Conservation (phyloP, 2,888 invertebrate species). For the Litoditis marina region DNA sequence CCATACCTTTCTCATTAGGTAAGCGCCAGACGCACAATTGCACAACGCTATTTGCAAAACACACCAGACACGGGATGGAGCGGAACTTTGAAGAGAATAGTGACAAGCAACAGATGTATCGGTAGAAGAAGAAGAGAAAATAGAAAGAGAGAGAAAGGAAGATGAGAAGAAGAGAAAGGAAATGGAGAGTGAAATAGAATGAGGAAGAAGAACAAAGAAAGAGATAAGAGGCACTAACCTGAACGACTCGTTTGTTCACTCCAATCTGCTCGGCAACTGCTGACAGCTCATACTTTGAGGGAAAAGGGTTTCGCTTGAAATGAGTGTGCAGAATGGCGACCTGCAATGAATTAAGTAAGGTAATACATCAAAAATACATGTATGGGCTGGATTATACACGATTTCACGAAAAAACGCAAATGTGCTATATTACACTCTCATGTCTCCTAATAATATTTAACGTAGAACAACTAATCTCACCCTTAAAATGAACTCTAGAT, state of each 20-base stretch:
- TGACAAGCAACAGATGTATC: no score
- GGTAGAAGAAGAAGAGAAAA: no score
- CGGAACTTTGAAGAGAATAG: no score
- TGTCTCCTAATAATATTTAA: no score
- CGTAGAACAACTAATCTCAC: no score
- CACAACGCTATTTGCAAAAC: neutral
- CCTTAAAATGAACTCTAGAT: neutral
- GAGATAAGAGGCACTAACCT: no score
- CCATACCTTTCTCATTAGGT: conserved; percentile 21
- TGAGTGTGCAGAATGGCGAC: conserved; percentile 82
- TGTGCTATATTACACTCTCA: no score
- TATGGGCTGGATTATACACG: neutral
- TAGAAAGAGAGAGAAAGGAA: no score
- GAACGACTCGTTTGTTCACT: conserved; percentile 74
- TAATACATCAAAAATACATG: neutral
- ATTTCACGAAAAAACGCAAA: no score
- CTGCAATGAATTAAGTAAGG: conserved; percentile 25
- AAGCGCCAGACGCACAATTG: neutral
- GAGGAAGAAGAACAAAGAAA: neutral
- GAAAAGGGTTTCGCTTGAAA: conserved; percentile 84
- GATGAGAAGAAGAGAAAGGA: neutral
- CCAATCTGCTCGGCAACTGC: conserved; percentile 77
- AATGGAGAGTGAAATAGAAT: no score
- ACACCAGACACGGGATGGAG: no score
- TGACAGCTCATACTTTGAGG: conserved; percentile 87